Conservation (phyloP, 2,797 vertebrate genomes). For the Smutsia gigantea region DNA sequence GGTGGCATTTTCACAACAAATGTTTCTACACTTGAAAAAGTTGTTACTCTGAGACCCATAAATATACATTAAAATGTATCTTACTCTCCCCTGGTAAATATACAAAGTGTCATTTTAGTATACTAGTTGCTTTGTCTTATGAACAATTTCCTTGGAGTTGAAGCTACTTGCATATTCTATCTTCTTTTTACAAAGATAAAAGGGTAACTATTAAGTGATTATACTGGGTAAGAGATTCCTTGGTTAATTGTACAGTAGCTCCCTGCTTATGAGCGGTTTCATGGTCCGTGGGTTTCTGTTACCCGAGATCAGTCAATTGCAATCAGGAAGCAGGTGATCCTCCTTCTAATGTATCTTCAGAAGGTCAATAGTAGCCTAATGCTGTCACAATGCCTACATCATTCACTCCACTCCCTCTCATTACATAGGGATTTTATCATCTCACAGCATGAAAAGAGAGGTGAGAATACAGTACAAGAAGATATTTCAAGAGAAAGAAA, state of each 20-base stretch:
- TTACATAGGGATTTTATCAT: background rate
- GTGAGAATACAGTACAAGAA: background rate
- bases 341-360: background rate
- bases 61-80: conserved; percentile 56
- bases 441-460: background rate
- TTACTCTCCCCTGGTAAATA: conserved; percentile 36
- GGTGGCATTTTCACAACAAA: conserved; percentile 48
- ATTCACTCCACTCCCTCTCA: background rate
- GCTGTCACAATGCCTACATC: background rate
- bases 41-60: conserved; percentile 36
- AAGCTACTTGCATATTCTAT: background rate
- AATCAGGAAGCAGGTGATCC: background rate
- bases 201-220: background rate
- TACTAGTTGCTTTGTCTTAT: background rate
- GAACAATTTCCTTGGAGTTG: background rate
- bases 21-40: conserved; percentile 29
- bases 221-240: background rate
- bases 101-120: conserved; percentile 23
- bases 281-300: background rate
- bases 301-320: background rate
- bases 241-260: background rate
- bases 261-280: background rate
- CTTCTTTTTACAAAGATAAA: conserved; percentile 24
- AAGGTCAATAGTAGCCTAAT: background rate
- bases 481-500: background rate